Base-by-base conservation (phyloP, 2,797 vertebrate species). In the Heterohyrax brucei region DNA sequence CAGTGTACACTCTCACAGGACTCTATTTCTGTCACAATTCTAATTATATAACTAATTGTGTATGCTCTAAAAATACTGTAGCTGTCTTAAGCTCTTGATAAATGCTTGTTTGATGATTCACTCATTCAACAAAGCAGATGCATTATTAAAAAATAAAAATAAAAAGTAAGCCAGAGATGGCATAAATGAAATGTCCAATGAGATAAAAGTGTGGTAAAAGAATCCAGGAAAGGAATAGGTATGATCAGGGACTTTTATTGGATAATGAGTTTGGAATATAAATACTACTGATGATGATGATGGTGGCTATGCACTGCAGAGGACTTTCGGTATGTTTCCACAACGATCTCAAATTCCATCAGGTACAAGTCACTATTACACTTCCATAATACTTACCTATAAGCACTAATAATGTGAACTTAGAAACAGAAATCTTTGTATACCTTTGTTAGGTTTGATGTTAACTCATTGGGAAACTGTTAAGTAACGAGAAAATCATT, bases 71-170 rank as follows among this genome's bases (percentile, higher is more conserved):
- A 76, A 56, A 39, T 39, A 86, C 80, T 46, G 14, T 80, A 59
- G 22, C 76, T 72, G 30, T 88, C 56, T 46, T 50, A 95, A 84
- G 33, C 66, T 93, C 77, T 81, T 7, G 30, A 82, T 72, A 95
- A 96, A 93, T 77, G 75, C 30, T 87, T 72, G 85, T 88, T 77
- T 92, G 59, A 87, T 87, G 82, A 91, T 62, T 96, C 73, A 90
- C 19, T 91, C 93, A 97, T 87, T 92, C 68, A 89, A 87, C 73
- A 85, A 87, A 68, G 93, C 94, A 93, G 93, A 89, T 62, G 59
- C 80, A 94, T 78, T 62, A 26, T 39, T 39, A 92, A 96, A 95
- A 56, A 56, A 56, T 16, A 56, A 56, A 56, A 16, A 56, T 39
- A 56, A 10, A 68, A 68, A 68, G 70, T 28, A 94, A 89, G 79